These are phyloP conservation scores for Poeciliopsis presidionis DNA, from an alignment of 2,797 vertebrate genomes.

Conservation along the genomic window DNA sequence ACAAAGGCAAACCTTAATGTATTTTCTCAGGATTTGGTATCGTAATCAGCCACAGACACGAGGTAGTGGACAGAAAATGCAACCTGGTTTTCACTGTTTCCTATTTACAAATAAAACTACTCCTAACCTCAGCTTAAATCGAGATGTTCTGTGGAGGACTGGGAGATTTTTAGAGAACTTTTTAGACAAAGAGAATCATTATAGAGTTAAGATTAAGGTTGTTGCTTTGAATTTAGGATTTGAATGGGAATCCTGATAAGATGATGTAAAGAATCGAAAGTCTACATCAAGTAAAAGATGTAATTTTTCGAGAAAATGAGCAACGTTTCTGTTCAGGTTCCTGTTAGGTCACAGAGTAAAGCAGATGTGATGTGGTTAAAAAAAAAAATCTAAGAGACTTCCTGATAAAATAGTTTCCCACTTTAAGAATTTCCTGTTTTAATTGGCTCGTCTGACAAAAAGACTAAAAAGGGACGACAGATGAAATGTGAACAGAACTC, in stretches of 20 bases:
- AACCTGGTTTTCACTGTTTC: background rate
- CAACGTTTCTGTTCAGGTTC: background rate
- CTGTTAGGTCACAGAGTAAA: constrained; percentile 9
- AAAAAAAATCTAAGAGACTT: constrained; percentile 18
- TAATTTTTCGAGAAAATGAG: background rate
- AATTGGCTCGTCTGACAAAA: constrained; percentile 42
- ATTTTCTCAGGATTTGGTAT: background rate
- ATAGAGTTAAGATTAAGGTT: background rate
- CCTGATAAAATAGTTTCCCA: constrained; percentile 31
- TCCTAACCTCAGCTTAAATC: background rate
- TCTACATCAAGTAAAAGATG: background rate
- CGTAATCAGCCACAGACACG: background rate
- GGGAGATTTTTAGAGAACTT: background rate
- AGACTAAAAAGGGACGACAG: constrained; percentile 45
- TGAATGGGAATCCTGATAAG: background rate
- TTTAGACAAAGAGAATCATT: background rate
- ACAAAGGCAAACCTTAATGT: background rate
- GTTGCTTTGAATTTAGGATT: background rate
- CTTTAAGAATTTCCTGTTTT: constrained; percentile 38
- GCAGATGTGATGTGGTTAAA: constrained; percentile 10
- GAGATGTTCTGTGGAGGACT: background rate
- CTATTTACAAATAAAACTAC: background rate
- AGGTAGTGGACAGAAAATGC: background rate
- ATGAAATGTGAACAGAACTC: constrained; percentile 62
- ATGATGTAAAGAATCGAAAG: background rate